Base-by-base conservation (phyloP, 2,888 invertebrate genomes). In the Coleophora flavipennella region DNA sequence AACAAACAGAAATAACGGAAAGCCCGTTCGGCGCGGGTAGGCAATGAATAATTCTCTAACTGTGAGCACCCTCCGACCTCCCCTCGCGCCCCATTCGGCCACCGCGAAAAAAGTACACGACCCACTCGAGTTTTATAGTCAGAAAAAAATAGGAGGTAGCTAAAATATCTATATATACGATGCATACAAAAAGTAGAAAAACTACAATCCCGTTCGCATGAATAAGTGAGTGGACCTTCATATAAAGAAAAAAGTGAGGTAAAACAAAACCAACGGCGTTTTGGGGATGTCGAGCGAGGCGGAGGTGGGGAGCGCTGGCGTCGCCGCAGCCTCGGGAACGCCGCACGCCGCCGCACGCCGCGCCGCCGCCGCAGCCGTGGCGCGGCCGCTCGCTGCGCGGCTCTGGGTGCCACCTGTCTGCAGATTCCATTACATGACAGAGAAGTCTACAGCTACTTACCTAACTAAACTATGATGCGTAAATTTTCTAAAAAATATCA, bases 1-100 rank as follows among this genome's bases (percentile, higher is more conserved):
- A 83, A 80, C 83, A 81, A 81, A 80, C 79, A 81, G 72, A 81
- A 83, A 81, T 84, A 83, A 81, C 78, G 77, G 78, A 75, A 79
- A 76, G 76, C 77, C 74, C 67, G 77, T 80, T 80, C 73, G 77
- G 79, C 71, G 75, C 65, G 79, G 83, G 83, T 76, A 71, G 81
- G 83, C 83, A 81, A 84, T 84, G 83, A 83, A 84, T 84, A 83
- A 83, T 83, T 83, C 78, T 75, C 78, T 79, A 80, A 81, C 81
- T 76, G 80, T 76, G 78, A 76, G 78, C 80, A 70, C 77, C 79
- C 79, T 65, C 67, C 64, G 59, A 67, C 60, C 20, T 20, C 63
- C 57, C 51, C 54, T 52, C 44, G 48, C 44, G 39, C 51, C 57
- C 61, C 61, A 60, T 62, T 67, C 63, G 72, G 62, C 66, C 66